Percentiles rank a stretch among this genome's conserved stretches.
Conservation (phyloP, 2,888 invertebrate genomes). For the Cephus pygmeus region DNA sequence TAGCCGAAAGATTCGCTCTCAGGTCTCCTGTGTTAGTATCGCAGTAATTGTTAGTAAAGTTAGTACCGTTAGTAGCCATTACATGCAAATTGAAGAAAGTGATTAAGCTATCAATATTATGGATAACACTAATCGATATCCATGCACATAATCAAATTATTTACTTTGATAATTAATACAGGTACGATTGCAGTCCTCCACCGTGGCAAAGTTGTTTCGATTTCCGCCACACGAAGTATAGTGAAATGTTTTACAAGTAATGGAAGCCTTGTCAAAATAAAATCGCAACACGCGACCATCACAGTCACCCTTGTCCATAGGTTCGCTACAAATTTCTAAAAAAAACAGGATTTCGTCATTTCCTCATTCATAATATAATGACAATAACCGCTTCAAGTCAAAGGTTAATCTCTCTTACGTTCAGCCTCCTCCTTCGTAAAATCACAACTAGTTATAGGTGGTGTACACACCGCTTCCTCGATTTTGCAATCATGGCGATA, state of each 20-base stretch:
- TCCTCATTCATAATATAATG: background rate
- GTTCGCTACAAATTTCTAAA: conserved; percentile 59
- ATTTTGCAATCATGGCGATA: conserved; percentile 51
- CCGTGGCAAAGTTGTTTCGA: conserved; percentile 84
- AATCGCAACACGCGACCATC: conserved; percentile 44
- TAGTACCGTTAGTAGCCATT: background rate
- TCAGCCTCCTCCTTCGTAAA: conserved; percentile 51
- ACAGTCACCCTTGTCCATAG: conserved; percentile 46
- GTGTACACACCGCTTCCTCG: conserved; percentile 49
- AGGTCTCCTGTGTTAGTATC: conserved; percentile 38
- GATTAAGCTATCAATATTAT: background rate
- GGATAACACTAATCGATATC: background rate
- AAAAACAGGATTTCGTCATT: conserved; percentile 4
- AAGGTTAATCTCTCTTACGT: conserved; percentile 35
- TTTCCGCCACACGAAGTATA: conserved; percentile 93
- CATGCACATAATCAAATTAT: conserved; percentile 10
- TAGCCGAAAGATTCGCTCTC: conserved; percentile 41
- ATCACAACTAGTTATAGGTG: conserved; percentile 52
- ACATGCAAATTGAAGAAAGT: background rate
- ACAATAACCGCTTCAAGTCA: background rate
- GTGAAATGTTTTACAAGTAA: conserved; percentile 83
- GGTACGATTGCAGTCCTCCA: conserved; percentile 76
- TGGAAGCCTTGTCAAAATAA: conserved; percentile 77
- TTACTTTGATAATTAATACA: conserved; percentile 71
- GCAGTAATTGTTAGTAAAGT: background rate